Percentiles rank a stretch among this genome's conserved stretches.
Evolutionary conservation across 2,888 invertebrate species (phyloP).

Genomic region (Gryllus longicercus): DNA sequence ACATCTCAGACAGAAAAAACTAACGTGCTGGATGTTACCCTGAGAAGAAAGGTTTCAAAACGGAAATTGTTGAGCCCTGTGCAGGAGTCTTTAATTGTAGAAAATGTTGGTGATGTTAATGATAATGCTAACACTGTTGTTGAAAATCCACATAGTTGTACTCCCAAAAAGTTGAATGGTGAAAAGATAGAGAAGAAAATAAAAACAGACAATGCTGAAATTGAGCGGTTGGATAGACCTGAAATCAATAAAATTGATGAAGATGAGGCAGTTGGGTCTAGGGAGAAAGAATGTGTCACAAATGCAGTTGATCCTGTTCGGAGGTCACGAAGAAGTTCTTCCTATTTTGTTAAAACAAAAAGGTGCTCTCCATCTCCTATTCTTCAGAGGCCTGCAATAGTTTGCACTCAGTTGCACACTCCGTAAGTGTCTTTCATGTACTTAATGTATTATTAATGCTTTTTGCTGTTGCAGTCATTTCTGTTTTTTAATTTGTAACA

Average conservation of each 20-base stretch:
- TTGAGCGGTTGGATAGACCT: too few species aligned
- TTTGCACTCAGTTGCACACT: constrained; percentile 30
- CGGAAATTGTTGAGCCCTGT: neutral
- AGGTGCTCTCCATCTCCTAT: constrained; percentile 11
- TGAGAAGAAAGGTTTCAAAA: neutral
- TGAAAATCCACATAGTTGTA: neutral
- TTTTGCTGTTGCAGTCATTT: too few species aligned
- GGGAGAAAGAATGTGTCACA: neutral
- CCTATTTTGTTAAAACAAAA: constrained; percentile 23
- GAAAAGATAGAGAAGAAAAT: neutral
- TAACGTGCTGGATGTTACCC: neutral
- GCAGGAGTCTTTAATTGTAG: neutral
- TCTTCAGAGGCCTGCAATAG: constrained; percentile 28
- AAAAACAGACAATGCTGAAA: neutral
- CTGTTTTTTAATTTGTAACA: too few species aligned
- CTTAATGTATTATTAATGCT: too few species aligned
- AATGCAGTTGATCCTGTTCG: neutral
- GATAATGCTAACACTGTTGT: neutral
- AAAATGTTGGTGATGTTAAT: neutral
- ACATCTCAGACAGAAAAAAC: neutral
- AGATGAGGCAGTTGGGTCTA: too few species aligned
- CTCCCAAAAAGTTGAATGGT: neutral
- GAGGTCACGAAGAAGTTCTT: constrained; percentile 22
- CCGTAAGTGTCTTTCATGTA: constrained; percentile 36
- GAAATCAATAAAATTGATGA: too few species aligned